Conservation (phyloP, 1,140 invertebrate species). For the Melitaea cinxia region DNA sequence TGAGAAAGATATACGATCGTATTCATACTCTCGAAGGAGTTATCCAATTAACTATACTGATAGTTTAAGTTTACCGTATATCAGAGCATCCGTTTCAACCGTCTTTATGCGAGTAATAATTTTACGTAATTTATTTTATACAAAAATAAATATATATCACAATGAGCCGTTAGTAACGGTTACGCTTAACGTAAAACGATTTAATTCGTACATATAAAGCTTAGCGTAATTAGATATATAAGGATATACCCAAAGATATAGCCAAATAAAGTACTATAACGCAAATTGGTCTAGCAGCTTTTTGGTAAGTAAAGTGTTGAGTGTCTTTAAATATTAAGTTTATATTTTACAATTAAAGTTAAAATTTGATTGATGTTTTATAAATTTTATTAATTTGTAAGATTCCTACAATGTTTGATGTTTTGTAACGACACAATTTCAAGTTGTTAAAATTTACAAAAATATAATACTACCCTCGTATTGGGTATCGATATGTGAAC, state of each 20-base stretch:
- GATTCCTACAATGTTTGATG: too few species aligned
- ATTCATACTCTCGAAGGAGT: constrained; percentile 21
- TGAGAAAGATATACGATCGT: constrained; percentile 18
- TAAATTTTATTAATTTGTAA: too few species aligned
- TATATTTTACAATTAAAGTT: neutral
- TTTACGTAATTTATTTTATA: constrained; percentile 15
- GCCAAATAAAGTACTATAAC: neutral
- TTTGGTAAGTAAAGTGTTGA: neutral
- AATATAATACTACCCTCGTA: too few species aligned
- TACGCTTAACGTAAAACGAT: neutral
- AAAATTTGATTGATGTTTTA: too few species aligned
- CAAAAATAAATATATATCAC: constrained; percentile 10
- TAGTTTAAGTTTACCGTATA: constrained; percentile 22
- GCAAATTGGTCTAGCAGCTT: neutral
- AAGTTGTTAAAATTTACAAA: too few species aligned
- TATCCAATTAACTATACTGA: constrained; percentile 20
- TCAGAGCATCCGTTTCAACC: constrained; percentile 21
- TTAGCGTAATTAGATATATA: neutral
- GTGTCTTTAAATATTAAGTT: neutral
- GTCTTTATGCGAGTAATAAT: constrained; percentile 18
- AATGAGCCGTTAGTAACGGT: neutral
- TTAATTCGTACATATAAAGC: constrained; percentile 1
- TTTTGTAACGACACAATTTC: too few species aligned
- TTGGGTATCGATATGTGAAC: constrained; percentile 21
- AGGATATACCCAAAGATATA: neutral